These are phyloP conservation scores for Hedychridium roseum DNA, from an alignment of 2,888 invertebrate species.

Conservation along the genomic window DNA sequence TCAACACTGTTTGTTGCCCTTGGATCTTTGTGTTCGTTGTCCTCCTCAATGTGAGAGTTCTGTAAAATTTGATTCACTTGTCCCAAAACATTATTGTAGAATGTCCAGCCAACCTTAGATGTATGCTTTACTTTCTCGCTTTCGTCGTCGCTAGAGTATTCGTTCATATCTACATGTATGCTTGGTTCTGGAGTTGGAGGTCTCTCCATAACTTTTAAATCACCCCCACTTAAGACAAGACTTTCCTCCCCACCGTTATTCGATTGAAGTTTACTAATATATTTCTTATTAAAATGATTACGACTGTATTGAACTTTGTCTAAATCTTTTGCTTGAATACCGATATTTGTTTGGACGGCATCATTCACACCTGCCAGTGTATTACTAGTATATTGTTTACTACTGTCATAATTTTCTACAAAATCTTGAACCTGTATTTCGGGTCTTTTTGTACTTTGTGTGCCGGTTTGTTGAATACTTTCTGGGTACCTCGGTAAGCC, in stretches of 20 bases:
- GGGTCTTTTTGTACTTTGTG: background rate
- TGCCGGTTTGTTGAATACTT: conserved; percentile 1
- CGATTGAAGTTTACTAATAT: background rate
- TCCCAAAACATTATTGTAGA: conserved; percentile 76
- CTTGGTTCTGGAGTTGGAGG: conserved; percentile 65
- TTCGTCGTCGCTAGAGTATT: conserved; percentile 58
- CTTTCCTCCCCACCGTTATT: conserved; percentile 28
- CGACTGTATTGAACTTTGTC: conserved; percentile 9
- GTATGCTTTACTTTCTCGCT: conserved; percentile 66
- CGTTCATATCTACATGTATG: conserved; percentile 67
- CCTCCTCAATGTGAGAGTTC: conserved; percentile 55
- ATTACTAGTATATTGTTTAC: conserved; percentile 3
- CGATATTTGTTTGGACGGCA: no score
- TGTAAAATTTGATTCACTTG: conserved; percentile 68
- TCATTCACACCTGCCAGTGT: background rate
- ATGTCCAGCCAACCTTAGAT: conserved; percentile 74
- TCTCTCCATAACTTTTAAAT: conserved; percentile 49
- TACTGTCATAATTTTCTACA: background rate
- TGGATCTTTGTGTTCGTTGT: conserved; percentile 21
- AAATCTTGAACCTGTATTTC: background rate
- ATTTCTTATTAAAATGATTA: conserved; percentile 10
- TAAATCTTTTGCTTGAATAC: background rate
- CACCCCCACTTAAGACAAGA: conserved; percentile 40
- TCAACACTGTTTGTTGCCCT: conserved; percentile 19
- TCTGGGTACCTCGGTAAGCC: background rate